Percentiles rank a stretch among this genome's conserved stretches.
Conservation (phyloP, 2,888 invertebrate genomes). For the Rhagium mordax region DNA sequence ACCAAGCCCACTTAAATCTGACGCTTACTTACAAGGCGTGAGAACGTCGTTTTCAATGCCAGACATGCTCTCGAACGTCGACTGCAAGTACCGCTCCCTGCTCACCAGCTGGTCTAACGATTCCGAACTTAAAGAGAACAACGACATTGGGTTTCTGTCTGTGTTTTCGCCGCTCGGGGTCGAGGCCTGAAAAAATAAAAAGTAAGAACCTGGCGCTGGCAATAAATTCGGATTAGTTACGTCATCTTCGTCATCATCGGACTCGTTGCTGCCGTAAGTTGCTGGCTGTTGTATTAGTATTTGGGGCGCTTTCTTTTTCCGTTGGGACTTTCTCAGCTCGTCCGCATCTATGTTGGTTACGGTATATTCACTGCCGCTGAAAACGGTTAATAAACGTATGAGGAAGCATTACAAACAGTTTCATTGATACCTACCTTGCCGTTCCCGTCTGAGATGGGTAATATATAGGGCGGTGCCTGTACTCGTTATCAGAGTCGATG, state of each 20-base stretch:
- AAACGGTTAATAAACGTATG: not conserved
- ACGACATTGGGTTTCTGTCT: conserved; percentile 81
- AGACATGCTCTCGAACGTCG: conserved; percentile 82
- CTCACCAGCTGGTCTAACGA: conserved; percentile 74
- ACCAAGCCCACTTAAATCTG: not conserved
- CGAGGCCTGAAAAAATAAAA: conserved; percentile 73
- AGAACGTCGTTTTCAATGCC: conserved; percentile 72
- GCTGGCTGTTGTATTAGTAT: conserved; percentile 60
- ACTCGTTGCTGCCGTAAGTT: conserved; percentile 78
- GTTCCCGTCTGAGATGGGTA: conserved; percentile 61
- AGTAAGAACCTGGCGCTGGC: not conserved
- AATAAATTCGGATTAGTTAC: conserved; percentile 56
- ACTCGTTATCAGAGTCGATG: conserved; percentile 87
- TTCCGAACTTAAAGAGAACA: conserved; percentile 84
- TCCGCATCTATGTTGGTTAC: conserved; percentile 92
- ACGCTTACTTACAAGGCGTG: conserved; percentile 50
- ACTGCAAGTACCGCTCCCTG: conserved; percentile 77
- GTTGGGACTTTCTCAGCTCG: conserved; percentile 83
- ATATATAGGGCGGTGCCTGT: conserved; percentile 68
- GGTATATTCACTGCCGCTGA: conserved; percentile 81
- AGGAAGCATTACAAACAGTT: not conserved
- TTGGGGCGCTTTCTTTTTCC: conserved; percentile 74
- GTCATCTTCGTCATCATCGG: conserved; percentile 82
- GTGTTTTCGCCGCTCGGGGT: conserved; percentile 88
- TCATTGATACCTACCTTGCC: conserved; percentile 40